A percentile compares a stretch with the other conserved stretches of the same genome.
These are phyloP conservation scores for Bambusicola thoracicus DNA, from an alignment of 2,113 vertebrate genomes.

Conservation along the genomic window DNA sequence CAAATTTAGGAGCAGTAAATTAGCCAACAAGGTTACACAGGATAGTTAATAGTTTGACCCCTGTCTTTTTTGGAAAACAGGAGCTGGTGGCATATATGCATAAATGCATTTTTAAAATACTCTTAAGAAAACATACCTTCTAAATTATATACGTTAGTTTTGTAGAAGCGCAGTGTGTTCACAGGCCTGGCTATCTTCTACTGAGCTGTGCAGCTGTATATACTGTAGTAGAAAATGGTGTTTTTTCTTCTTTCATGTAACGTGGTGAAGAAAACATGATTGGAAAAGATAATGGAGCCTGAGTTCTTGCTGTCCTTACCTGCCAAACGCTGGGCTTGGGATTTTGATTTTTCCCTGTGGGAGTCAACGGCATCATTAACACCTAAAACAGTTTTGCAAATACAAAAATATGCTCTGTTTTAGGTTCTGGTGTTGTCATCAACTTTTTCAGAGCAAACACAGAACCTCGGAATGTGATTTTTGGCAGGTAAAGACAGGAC, in stretches of 20 bases:
- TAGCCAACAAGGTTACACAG: not conserved
- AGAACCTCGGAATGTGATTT: conserved; percentile 39
- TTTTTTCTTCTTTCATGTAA: not conserved
- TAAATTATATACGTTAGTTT: not conserved
- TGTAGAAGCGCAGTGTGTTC: not conserved
- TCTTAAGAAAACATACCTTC: not conserved
- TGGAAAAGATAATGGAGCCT: not conserved
- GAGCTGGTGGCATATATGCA: not conserved
- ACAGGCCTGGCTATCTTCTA: not conserved
- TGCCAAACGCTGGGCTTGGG: not conserved
- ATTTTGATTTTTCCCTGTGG: conserved; percentile 8
- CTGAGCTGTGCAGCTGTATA: not conserved
- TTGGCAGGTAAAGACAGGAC: conserved; percentile 50
- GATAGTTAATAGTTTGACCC: not conserved
- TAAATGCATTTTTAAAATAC: not conserved
- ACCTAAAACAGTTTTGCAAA: conserved; percentile 28
- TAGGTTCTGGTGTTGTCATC: conserved; percentile 54
- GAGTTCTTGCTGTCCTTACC: conserved; percentile 20
- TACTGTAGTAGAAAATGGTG: fast-evolving
- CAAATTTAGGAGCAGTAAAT: not conserved
- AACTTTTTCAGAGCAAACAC: conserved; percentile 37
- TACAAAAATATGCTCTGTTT: conserved; percentile 11
- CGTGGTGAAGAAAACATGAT: not conserved
- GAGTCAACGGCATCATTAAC: conserved; percentile 55
- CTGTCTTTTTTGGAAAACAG: not conserved